These are phyloP conservation scores for Drosophila athabasca DNA, from an alignment of 1,140 invertebrate genomes.

Conservation along the genomic window DNA sequence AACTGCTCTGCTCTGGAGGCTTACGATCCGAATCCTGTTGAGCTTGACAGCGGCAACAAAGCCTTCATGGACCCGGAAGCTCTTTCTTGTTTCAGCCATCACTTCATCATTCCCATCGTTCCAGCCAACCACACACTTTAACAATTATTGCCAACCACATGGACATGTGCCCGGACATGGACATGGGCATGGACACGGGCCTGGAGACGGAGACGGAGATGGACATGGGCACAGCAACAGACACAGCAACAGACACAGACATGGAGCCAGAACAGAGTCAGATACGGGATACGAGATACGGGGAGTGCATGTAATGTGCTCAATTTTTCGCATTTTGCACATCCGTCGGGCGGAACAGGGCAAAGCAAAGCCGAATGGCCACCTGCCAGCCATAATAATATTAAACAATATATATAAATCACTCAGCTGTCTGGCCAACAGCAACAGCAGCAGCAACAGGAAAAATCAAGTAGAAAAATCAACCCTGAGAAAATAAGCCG, in stretches of 20 bases:
- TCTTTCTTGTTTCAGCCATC: conserved; percentile 27
- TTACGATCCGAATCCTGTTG: conserved; percentile 29
- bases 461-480: neutral
- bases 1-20: conserved; percentile 31
- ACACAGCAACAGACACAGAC: neutral
- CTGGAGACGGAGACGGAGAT: conserved; percentile 18
- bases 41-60: conserved; percentile 37
- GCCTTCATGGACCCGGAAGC: neutral
- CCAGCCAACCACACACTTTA: conserved; percentile 60
- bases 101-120: conserved; percentile 59
- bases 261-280: conserved; percentile 5
- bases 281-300: neutral
- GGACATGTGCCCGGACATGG: conserved; percentile 44
- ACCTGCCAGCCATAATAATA: conserved; percentile 78
- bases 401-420: conserved; percentile 81
- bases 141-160: conserved; percentile 78
- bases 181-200: conserved; percentile 22
- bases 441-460: conserved; percentile 16
- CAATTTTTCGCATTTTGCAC: conserved; percentile 80
- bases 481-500: neutral
- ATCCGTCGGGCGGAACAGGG: conserved; percentile 55
- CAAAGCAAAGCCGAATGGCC: conserved; percentile 39
- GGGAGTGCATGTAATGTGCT: conserved; percentile 64
- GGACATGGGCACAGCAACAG: conserved; percentile 17
- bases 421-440: conserved; percentile 71